Base-by-base conservation (phyloP, 2,888 invertebrate species). In the Tanypteryx hageni region DNA sequence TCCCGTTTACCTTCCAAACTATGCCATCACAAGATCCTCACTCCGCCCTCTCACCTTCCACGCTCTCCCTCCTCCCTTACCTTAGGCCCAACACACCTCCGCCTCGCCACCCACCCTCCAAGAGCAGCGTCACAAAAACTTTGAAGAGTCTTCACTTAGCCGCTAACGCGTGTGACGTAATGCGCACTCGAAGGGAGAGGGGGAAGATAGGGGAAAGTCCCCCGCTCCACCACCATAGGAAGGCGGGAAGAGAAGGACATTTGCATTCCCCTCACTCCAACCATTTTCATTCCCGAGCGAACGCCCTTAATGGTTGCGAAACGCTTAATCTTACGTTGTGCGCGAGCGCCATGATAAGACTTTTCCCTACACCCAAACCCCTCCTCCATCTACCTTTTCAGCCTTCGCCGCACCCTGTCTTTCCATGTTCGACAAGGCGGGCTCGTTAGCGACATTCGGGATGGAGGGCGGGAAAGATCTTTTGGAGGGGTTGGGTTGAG, bases 1-100 rank as follows among this genome's bases (percentile, higher is more conserved):
- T 56, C 86, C 59, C 86, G 86, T 86, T 86, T 16, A 86, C 86
- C 86, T 86, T 86, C 86, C 59, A 57, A 86, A 86, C 27, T 86
- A 86, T 86, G 27, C 86, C 22, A 58, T 85, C 57, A 3, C n/a
- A 82, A 82, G 81, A 81, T 14, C 27, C 27, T 18, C 82, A 13
- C 31, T 31, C 82, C 7, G 7, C 13, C 64, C n/a, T n/a, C 76
- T 27, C 7, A 22, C 76, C 22, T 44, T 64, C 64, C 44, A 31
- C 2, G 13, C 44, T 44, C 14, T 83, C 44, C 18, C 44, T 56
- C 57, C 83, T 16, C 44, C 31, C 14, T 44, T 82, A 44, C 16
- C 82, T 44, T 10, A 9, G 7, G n/a, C 27, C 27, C 76, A 44
- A 44, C 44, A 44, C 44, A 44, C 44, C 44, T 44, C 44, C 44